These are phyloP conservation scores for Amphipyra tragopoginis DNA, from an alignment of 2,888 invertebrate genomes.

Conservation along the genomic window DNA sequence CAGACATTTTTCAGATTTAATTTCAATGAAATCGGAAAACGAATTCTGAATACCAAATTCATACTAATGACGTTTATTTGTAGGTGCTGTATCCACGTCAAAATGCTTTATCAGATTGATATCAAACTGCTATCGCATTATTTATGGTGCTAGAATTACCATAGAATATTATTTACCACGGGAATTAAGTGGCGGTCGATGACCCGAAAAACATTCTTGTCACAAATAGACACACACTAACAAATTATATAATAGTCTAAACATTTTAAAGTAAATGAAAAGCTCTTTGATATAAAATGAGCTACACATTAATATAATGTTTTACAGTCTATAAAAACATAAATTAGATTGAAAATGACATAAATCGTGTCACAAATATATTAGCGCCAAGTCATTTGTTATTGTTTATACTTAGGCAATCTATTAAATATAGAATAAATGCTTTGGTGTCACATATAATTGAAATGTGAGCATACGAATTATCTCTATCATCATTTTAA, in stretches of 20 bases:
- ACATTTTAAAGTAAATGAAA: constrained; percentile 9
- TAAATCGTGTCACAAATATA: constrained; percentile 34
- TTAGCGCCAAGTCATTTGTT: not conserved
- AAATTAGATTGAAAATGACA: not conserved
- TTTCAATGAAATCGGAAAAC: not conserved
- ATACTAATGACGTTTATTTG: not conserved
- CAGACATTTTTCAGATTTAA: not conserved
- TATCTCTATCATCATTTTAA: no score
- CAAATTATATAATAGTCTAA: constrained; percentile 21
- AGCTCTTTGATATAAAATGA: no score
- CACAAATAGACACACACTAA: constrained; percentile 1
- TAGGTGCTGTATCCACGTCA: not conserved
- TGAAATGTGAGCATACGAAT: not conserved
- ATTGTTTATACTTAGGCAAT: no score
- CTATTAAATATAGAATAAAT: no score
- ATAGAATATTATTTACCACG: constrained; percentile 7
- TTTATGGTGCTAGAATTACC: constrained; percentile 8
- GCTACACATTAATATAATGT: not conserved
- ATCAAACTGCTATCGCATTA: constrained; percentile 18
- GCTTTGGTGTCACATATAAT: not conserved
- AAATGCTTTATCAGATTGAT: constrained; percentile 20
- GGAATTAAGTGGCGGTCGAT: constrained; percentile 10
- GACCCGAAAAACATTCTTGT: constrained; percentile 10
- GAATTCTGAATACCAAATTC: constrained; percentile 4
- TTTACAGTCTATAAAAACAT: constrained; percentile 2